phyloP scores from a whole-genome alignment of 2,113 vertebrate species.

The Xiphorhynchus elegans region DNA sequence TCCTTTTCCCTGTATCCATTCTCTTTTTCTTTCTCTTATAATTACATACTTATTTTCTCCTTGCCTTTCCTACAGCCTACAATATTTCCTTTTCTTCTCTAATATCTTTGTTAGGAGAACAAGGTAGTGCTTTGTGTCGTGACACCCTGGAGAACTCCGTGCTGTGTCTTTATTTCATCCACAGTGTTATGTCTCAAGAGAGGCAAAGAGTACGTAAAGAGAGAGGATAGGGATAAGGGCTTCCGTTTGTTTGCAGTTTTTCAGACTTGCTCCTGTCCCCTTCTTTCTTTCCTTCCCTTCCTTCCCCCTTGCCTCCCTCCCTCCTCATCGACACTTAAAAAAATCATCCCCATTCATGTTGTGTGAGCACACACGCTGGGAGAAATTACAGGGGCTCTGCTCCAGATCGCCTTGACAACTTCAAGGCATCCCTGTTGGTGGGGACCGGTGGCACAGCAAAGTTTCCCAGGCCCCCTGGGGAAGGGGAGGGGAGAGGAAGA shows the following conservation, averaged over 20 bases:
- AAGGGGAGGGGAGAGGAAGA: slow-evolving; percentile 45
- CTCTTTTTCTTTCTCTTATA: neutral
- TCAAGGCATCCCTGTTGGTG: slow-evolving; percentile 68
- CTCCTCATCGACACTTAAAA: neutral
- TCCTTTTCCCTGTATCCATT: neutral
- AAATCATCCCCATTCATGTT: slow-evolving; percentile 66
- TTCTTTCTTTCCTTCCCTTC: slow-evolving; percentile 27
- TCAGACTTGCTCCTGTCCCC: neutral
- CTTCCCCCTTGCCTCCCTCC: neutral
- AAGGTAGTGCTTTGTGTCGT: neutral
- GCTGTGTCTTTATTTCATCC: slow-evolving; percentile 13
- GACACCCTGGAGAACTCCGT: neutral
- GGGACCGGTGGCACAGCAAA: slow-evolving; percentile 59
- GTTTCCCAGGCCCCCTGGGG: slow-evolving; percentile 78
- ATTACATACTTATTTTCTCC: neutral
- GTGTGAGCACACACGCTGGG: neutral
- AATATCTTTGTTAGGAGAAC: neutral
- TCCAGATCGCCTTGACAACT: slow-evolving; percentile 69
- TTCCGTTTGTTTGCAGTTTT: slow-evolving; percentile 9
- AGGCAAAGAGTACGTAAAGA: neutral
- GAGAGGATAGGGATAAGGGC: neutral
- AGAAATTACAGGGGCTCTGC: slow-evolving; percentile 59
- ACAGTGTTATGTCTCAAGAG: neutral
- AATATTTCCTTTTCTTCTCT: neutral
- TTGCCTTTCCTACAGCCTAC: neutral